Base-by-base conservation (phyloP, 2,113 vertebrate species). In the Dipodomys spectabilis region DNA sequence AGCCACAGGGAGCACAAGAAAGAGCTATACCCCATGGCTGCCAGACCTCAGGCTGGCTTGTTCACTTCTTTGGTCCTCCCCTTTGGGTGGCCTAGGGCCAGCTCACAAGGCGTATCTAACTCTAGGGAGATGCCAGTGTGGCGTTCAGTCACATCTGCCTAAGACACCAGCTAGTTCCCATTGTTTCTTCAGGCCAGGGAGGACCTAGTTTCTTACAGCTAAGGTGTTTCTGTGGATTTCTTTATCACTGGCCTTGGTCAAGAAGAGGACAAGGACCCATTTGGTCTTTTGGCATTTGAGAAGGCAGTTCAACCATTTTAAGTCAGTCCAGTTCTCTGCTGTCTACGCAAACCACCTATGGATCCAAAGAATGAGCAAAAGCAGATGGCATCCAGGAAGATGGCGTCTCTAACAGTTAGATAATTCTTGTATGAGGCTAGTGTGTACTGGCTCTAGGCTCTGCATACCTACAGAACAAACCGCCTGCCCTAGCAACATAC, bases 331-430 rank as follows among this genome's bases (percentile, higher is more conserved):
- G 65, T 49, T 39, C 15, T 86, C 62, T 71, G 35, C 44, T 81
- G 65, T 87, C 32, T 71, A n/a, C n/a, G 45, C 68, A 75, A 80
- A 62, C 9, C 16, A 39, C 28, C 53, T 13, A 27, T n/a, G 60
- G 88, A 86, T 53, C 45, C 62, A 81, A 78, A 81, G 79, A 92
- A 91, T 32, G 39, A 69, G 23, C 80, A 91, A 53, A 81, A 69
- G 57, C 91, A 94, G 91, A 69, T 60, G 89, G 78, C 45, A 67
- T 11, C 86, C 30, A 3, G 10, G 27, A 71, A 77, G 69, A 78
- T 2, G 7, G 35, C 6, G 18, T 35, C 87, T 72, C n/a, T 7
- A 49, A 32, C 16, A 44, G 77, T 13, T 60, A 71, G 78, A 49
- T n/a, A 23, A 18, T 49, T 30, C 30, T 44, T n/a, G 27, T 19